Conservation (phyloP, 2,888 invertebrate genomes). For the Microplitis manilae region DNA sequence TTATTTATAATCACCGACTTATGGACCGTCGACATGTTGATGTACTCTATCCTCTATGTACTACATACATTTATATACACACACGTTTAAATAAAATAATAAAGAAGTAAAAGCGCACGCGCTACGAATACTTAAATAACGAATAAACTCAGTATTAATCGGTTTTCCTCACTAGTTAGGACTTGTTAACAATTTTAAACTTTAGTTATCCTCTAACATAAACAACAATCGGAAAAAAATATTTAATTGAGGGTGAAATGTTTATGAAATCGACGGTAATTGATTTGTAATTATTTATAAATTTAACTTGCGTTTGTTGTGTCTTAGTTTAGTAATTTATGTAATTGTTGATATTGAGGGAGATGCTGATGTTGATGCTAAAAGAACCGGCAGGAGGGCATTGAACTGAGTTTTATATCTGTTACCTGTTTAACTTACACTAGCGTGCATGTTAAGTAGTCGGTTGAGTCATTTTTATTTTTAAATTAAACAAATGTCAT, state of each 20-base stretch:
- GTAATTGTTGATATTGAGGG: slow-evolving; percentile 14
- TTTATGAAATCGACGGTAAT: too few species aligned
- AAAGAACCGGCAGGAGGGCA: background rate
- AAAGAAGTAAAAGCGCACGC: slow-evolving; percentile 45
- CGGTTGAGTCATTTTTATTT: background rate
- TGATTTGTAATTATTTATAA: slow-evolving; percentile 13
- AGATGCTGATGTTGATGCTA: background rate
- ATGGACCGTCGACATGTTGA: slow-evolving; percentile 30
- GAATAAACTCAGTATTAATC: slow-evolving; percentile 45
- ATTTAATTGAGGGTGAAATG: background rate
- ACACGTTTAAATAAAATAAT: background rate
- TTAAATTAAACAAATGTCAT: background rate
- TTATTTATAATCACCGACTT: slow-evolving; percentile 46
- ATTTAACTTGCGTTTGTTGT: background rate
- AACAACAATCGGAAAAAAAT: slow-evolving; percentile 13
- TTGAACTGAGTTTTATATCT: background rate
- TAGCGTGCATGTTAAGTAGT: background rate
- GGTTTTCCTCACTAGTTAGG: slow-evolving; percentile 18
- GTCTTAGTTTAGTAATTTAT: background rate
- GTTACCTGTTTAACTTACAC: background rate
- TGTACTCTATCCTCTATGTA: background rate
- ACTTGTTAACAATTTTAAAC: background rate
- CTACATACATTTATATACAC: background rate
- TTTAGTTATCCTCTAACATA: too few species aligned
- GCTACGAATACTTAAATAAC: slow-evolving; percentile 49